Percentiles rank a stretch among this genome's conserved stretches.
phyloP scores from a whole-genome alignment of 2,113 vertebrate species.

The Dromiciops gliroides region DNA sequence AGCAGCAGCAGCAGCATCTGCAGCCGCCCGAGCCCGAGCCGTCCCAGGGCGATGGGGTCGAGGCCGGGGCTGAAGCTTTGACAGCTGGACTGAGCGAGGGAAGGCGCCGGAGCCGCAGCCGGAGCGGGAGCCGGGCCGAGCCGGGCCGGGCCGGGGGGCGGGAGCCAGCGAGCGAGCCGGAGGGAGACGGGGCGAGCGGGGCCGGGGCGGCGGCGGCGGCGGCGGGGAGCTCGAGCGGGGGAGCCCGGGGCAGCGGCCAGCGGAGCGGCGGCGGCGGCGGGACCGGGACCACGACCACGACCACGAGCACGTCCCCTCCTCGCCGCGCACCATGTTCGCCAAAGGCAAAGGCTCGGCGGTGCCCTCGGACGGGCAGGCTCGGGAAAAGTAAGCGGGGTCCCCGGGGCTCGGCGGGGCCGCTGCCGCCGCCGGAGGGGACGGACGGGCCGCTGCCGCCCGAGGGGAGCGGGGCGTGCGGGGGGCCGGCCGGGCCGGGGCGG shows the following conservation, averaged over 20 bases:
- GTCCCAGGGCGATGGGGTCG: constrained; percentile 91
- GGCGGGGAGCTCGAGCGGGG: constrained; percentile 62
- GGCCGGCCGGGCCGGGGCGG: background rate
- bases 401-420: background rate
- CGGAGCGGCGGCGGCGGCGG: constrained; percentile 70
- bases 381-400: constrained; percentile 92
- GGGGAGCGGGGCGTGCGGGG: constrained; percentile 51
- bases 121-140: constrained; percentile 91
- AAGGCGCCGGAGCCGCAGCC: constrained; percentile 82
- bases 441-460: constrained; percentile 43
- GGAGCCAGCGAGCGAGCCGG: constrained; percentile 78
- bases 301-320: constrained; percentile 66
- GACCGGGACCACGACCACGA: constrained; percentile 67
- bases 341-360: constrained; percentile 97
- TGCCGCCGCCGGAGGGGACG: constrained; percentile 43
- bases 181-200: constrained; percentile 78
- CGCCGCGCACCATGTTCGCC: constrained; percentile 91
- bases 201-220: constrained; percentile 80
- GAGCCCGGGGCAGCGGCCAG: constrained; percentile 69
- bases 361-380: constrained; percentile 96
- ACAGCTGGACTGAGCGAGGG: constrained; percentile 90
- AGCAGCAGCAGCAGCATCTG: constrained; percentile 62
- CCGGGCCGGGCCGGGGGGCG: constrained; percentile 84
- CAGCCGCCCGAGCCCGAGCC: constrained; percentile 79
- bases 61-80: constrained; percentile 90